A percentile compares a stretch with the other conserved stretches of the same genome.
These are phyloP conservation scores for Florisuga fusca DNA, from an alignment of 2,797 vertebrate genomes.

Conservation along the genomic window DNA sequence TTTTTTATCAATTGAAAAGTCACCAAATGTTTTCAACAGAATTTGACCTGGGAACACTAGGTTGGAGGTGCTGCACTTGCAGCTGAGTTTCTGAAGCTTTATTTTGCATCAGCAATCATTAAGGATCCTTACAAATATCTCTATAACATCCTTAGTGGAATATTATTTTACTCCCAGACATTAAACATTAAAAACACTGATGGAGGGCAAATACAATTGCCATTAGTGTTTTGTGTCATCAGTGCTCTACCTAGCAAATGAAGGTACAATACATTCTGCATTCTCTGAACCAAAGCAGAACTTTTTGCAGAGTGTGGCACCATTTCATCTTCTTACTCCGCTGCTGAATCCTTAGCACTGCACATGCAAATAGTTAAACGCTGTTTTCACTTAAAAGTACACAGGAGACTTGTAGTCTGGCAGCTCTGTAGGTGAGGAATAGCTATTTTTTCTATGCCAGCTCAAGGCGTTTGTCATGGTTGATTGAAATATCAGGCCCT, in stretches of 20 bases:
- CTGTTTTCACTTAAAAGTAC: background rate
- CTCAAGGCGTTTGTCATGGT: background rate
- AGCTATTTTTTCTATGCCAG: background rate
- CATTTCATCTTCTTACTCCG: background rate
- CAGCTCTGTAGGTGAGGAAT: background rate
- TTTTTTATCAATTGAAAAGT: slow-evolving; percentile 33
- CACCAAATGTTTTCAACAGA: background rate
- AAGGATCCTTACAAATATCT: background rate
- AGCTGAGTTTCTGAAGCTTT: background rate
- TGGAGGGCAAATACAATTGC: background rate
- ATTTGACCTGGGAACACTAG: slow-evolving; percentile 22
- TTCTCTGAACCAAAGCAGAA: background rate
- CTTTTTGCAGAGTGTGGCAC: background rate
- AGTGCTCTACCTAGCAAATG: background rate
- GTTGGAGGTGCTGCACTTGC: background rate
- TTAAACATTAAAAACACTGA: background rate
- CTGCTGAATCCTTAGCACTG: background rate
- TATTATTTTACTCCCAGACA: background rate
- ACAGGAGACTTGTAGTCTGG: background rate
- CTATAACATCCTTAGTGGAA: background rate
- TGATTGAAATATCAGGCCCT: background rate
- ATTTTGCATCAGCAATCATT: background rate
- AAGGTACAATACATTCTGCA: background rate
- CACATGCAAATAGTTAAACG: background rate
- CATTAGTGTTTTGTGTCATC: background rate